These are phyloP conservation scores for Notarius quadriscutis DNA, from an alignment of 2,113 vertebrate genomes.

Conservation along the genomic window DNA sequence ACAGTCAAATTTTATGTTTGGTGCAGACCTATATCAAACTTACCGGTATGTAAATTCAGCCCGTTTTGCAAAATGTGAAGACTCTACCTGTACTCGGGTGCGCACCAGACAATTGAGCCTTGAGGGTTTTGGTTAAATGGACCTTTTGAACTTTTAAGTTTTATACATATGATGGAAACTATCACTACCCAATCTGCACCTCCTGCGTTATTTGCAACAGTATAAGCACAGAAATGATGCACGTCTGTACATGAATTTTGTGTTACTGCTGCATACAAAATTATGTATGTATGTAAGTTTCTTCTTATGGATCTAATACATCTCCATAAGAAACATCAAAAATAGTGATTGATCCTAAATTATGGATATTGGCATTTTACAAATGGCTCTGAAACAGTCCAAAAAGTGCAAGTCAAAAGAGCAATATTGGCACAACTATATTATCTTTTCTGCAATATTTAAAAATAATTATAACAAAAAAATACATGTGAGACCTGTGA, in stretches of 20 bases:
- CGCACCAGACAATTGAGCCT: background rate
- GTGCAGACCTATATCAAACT: background rate
- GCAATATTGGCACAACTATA: background rate
- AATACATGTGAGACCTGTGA: background rate
- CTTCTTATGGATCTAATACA: background rate
- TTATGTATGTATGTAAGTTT: background rate
- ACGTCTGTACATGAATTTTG: background rate
- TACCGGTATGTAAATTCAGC: background rate
- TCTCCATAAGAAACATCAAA: background rate
- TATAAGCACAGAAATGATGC: background rate
- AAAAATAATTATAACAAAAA: background rate
- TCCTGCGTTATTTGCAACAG: background rate
- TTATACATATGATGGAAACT: background rate
- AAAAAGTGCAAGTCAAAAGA: background rate
- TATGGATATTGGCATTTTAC: background rate
- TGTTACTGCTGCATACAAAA: background rate
- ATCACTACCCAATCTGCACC: background rate
- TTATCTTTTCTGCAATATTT: background rate
- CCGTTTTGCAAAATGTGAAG: background rate
- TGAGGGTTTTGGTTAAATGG: background rate
- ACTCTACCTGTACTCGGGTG: background rate
- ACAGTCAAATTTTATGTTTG: background rate
- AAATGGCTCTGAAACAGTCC: background rate
- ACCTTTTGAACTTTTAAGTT: background rate
- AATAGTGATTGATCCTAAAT: background rate